Evolutionary conservation across 2,113 vertebrate genomes (phyloP).

Genomic region (Coracopsis vasa): DNA sequence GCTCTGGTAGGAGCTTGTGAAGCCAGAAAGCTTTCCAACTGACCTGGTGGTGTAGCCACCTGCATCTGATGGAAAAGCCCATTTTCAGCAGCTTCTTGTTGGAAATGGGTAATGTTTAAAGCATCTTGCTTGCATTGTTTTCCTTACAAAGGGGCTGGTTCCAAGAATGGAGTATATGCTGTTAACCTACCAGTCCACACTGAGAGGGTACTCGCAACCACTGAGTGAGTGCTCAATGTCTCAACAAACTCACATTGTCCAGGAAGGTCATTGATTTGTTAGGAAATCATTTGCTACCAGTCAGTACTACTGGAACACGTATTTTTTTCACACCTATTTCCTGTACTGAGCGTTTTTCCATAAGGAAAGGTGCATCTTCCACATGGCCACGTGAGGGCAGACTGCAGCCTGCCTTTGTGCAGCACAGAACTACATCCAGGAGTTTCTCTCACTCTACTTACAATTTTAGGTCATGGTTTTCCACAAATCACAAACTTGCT

Average conservation of each 20-base stretch:
- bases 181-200: neutral
- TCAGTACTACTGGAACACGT: neutral
- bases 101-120: neutral
- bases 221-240: neutral
- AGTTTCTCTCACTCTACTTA: neutral
- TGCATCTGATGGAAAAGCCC: neutral
- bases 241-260: neutral
- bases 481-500: neutral
- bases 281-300: neutral
- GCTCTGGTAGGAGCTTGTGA: constrained; percentile 83
- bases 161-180: rapidly evolving
- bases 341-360: rapidly evolving
- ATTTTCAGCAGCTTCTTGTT: neutral
- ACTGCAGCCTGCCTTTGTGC: neutral
- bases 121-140: neutral
- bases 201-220: neutral
- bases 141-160: neutral
- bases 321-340: rapidly evolving
- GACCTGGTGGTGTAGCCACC: neutral
- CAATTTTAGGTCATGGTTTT: neutral
- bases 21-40: constrained; percentile 52
- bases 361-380: too few relatives aligned
- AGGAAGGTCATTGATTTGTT: neutral
- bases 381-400: neutral
- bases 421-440: rapidly evolving